Conservation (phyloP, 2,113 vertebrate species). For the Heteronetta atricapilla region DNA sequence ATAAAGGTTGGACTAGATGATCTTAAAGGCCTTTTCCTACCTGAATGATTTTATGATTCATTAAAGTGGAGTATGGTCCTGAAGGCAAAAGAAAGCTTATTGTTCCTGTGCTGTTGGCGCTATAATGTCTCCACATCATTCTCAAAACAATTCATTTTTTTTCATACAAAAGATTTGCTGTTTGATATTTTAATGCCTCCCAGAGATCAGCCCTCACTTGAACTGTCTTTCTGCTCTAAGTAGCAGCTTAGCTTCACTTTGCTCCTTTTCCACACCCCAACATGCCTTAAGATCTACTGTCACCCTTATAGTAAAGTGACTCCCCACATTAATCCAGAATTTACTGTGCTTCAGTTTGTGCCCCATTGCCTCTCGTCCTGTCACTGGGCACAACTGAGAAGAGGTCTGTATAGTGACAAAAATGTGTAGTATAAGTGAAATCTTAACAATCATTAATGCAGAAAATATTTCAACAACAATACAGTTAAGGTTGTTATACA, state of each 20-base stretch:
- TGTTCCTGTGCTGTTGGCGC: rapidly evolving
- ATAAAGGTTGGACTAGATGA: too few relatives aligned
- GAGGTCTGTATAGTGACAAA: background rate
- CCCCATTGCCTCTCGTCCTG: too few relatives aligned
- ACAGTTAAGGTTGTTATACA: background rate
- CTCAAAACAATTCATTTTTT: background rate
- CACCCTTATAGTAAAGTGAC: too few relatives aligned
- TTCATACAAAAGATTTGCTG: background rate
- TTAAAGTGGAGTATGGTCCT: background rate
- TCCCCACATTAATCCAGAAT: too few relatives aligned
- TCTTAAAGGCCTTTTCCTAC: too few relatives aligned
- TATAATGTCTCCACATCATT: background rate
- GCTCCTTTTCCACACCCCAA: background rate
- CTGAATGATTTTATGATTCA: too few relatives aligned
- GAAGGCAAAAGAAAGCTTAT: background rate
- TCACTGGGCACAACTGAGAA: too few relatives aligned
- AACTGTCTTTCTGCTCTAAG: background rate
- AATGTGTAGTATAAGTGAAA: background rate
- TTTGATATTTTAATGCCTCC: background rate
- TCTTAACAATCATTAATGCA: background rate
- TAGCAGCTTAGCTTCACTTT: background rate
- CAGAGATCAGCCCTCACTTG: background rate
- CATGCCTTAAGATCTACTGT: background rate
- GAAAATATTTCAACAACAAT: background rate
- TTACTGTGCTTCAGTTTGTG: too few relatives aligned